A percentile compares a stretch with the other conserved stretches of the same genome.
These are phyloP conservation scores for Vanacampus margaritifer DNA, from an alignment of 2,113 vertebrate genomes.

Conservation along the genomic window DNA sequence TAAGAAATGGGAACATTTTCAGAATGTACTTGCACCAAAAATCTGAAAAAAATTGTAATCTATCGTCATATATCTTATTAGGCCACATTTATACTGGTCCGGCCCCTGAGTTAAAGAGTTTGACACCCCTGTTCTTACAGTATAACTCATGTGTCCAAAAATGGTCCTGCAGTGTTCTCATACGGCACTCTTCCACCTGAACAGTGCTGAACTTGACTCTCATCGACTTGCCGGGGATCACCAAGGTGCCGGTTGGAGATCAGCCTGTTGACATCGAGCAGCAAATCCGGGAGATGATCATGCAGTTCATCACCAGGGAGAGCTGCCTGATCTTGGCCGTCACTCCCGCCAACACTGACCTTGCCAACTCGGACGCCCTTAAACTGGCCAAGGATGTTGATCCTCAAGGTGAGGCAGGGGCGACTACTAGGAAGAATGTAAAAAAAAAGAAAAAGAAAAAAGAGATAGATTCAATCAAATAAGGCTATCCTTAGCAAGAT, in stretches of 20 bases:
- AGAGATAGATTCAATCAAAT: slow-evolving; percentile 4
- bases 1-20: too few relatives aligned
- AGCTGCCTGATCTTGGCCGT: slow-evolving; percentile 92
- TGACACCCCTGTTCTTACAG: too few relatives aligned
- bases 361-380: slow-evolving; percentile 91
- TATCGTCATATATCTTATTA: too few relatives aligned
- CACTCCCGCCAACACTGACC: slow-evolving; percentile 90
- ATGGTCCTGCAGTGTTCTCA: neutral
- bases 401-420: slow-evolving; percentile 81
- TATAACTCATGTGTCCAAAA: neutral
- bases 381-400: slow-evolving; percentile 93
- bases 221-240: slow-evolving; percentile 89
- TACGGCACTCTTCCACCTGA: slow-evolving; percentile 10
- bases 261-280: slow-evolving; percentile 91
- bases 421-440: neutral
- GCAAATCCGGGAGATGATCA: slow-evolving; percentile 94
- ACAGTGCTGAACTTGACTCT: slow-evolving; percentile 90
- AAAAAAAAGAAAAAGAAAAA: neutral
- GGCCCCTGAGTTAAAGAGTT: too few relatives aligned
- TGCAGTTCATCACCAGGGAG: slow-evolving; percentile 90
- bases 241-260: slow-evolving; percentile 93
- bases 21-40: too few relatives aligned
- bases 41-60: too few relatives aligned
- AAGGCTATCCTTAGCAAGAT: slow-evolving; percentile 1
- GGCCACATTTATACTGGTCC: too few relatives aligned